These are phyloP conservation scores for Botia kubotai DNA, from an alignment of 2,797 vertebrate species.

Conservation along the genomic window DNA sequence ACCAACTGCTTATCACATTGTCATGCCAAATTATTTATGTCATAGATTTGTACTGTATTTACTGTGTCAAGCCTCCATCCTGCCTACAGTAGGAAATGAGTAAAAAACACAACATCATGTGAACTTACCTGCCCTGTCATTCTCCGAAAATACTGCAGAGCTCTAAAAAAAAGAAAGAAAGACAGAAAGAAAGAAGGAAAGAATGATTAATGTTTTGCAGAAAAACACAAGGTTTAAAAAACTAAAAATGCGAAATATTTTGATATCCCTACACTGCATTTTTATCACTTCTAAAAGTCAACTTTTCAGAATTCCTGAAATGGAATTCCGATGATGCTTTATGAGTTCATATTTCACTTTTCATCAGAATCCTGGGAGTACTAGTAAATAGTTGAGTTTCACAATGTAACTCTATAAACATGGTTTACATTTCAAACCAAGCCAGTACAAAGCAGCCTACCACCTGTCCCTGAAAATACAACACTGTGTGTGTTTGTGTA, in stretches of 20 bases:
- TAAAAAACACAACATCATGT: background rate
- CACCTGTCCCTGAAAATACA: conserved; percentile 17
- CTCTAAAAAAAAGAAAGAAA: conserved; percentile 66
- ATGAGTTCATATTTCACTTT: conserved; percentile 23
- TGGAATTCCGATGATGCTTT: background rate
- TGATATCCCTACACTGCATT: background rate
- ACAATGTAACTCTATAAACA: conserved; percentile 18
- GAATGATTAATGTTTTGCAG: background rate
- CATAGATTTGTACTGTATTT: background rate
- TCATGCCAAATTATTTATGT: background rate
- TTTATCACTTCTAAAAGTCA: background rate
- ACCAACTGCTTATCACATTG: background rate
- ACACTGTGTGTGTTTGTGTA: conserved; percentile 16
- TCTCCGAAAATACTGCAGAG: conserved; percentile 63
- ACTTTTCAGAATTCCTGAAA: background rate
- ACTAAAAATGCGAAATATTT: background rate
- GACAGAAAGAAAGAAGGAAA: background rate
- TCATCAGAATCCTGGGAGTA: background rate
- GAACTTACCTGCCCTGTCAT: conserved; percentile 74
- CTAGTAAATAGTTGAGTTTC: conserved; percentile 22
- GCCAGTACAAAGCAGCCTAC: conserved; percentile 8
- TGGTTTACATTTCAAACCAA: conserved; percentile 41
- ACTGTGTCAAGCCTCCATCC: background rate
- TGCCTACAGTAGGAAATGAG: background rate
- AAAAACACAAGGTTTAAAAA: background rate